Base-by-base conservation (phyloP, 53 echinoderm and acorn worm species). In the Paracentrotus lividus region DNA sequence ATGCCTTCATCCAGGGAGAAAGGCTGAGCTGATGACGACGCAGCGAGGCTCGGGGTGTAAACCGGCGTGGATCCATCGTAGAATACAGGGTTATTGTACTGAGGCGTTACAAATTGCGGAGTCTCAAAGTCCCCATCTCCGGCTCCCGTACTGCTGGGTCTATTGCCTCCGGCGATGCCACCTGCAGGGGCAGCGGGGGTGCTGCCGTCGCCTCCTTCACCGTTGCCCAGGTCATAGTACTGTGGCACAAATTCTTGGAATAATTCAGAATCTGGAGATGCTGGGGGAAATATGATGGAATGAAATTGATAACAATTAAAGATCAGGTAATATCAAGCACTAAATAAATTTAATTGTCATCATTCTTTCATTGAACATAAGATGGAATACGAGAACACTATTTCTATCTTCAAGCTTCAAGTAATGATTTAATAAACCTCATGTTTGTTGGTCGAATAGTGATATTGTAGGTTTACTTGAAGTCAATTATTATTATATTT, bases 1-100 rank as follows among this genome's bases (percentile, higher is more conserved):
- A 97, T 99, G 15, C 93, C 65, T 54, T 97, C 96, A 91, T 99
- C 99, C 1, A 96, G 95, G 3, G 95, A 59, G 77, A 88, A 94
- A 13, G 85, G 85, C 8, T 93, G 94, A 16, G 94, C 93, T 36
- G 91, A 88, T 16, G 91, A 16, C 8, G 90, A 43, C 20, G 36
- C 21, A 2, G 40, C 53, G 14, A 29, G 31, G n/a, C 78, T 92
- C 2, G 92, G 92, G n/a, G 84, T 78, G 42, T 57, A 92, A 23
- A 92, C 81, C 36, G 92, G 92, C 14, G 92, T 78, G 31, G 92
- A 78, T 12, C 92, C 92, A 45, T 92, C 92, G 29, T 92, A 92
- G 92, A 92, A 92, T 34, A 92, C 92, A 34, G 92, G 77, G 34
- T 44, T 92, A 44, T 31, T 78, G 84, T 92, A 92, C 57, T 78